A percentile compares a stretch with the other conserved stretches of the same genome.
Conservation (phyloP, 1,140 invertebrate genomes). For the Pomacea maculata region DNA sequence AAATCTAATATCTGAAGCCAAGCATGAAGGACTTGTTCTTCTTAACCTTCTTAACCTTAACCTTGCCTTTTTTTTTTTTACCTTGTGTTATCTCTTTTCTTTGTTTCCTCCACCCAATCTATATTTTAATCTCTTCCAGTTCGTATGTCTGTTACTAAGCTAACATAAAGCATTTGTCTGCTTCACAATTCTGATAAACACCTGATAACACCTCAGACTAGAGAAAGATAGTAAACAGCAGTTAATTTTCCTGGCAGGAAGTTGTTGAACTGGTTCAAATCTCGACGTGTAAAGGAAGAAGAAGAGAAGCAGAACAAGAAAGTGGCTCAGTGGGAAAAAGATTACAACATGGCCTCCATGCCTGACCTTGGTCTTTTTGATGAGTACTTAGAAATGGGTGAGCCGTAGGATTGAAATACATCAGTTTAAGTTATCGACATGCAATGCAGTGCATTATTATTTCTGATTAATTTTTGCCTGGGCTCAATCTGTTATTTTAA, state of each 20-base stretch:
- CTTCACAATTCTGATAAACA: too few relatives aligned
- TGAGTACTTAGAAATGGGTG: slow-evolving; percentile 66
- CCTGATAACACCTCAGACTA: background rate
- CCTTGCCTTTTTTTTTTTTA: too few relatives aligned
- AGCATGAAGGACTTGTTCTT: too few relatives aligned
- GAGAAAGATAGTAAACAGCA: background rate
- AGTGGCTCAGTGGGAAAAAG: slow-evolving; percentile 59
- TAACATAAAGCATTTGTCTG: too few relatives aligned
- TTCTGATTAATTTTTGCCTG: background rate
- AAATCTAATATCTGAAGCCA: too few relatives aligned
- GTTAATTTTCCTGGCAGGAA: slow-evolving; percentile 42
- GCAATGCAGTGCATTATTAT: background rate
- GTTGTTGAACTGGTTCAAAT: slow-evolving; percentile 57
- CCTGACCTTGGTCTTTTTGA: slow-evolving; percentile 60
- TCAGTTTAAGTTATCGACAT: background rate
- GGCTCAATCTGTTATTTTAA: too few relatives aligned
- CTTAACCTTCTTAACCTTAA: too few relatives aligned
- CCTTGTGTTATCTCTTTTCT: too few relatives aligned
- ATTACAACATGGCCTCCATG: slow-evolving; percentile 53
- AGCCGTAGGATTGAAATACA: slow-evolving; percentile 2
- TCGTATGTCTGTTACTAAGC: too few relatives aligned
- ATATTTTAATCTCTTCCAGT: too few relatives aligned
- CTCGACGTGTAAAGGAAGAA: slow-evolving; percentile 35
- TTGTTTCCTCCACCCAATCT: too few relatives aligned
- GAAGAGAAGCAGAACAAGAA: slow-evolving; percentile 42